Percentiles rank a stretch among this genome's conserved stretches.
phyloP scores from a whole-genome alignment of 30 jellyfish, hydroid and myxozoan genomes.

The Nemopilema nomurai region DNA sequence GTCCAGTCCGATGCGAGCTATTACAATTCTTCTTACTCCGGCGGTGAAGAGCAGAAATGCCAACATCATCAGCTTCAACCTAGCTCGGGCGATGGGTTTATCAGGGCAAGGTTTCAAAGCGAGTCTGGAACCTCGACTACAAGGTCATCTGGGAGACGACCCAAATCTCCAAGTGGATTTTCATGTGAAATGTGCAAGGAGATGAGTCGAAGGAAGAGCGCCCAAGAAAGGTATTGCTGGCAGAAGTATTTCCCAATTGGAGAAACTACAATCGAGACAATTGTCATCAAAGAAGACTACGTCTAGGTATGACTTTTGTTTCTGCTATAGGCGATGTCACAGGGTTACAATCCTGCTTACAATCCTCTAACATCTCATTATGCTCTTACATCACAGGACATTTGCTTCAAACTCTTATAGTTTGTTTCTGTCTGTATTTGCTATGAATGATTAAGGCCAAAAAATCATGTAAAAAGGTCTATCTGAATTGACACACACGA shows the following conservation, averaged over 20 bases:
- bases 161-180: conserved; percentile 75
- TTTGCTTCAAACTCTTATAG: too few relatives aligned
- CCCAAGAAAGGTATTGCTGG: conserved; percentile 86
- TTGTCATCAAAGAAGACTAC: conserved; percentile 54
- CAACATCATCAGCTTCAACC: conserved; percentile 38
- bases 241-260: conserved; percentile 92
- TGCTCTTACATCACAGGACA: too few relatives aligned
- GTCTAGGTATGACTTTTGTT: conserved; percentile 41
- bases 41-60: neutral
- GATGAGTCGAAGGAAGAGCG: conserved; percentile 60
- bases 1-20: neutral
- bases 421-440: too few relatives aligned
- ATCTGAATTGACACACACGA: too few relatives aligned
- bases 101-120: conserved; percentile 35
- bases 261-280: conserved; percentile 64
- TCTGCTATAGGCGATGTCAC: neutral
- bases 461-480: too few relatives aligned
- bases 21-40: neutral
- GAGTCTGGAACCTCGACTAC: conserved; percentile 44
- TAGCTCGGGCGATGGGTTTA: neutral
- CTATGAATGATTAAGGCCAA: too few relatives aligned
- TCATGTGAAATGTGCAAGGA: conserved; percentile 94
- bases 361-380: too few relatives aligned
- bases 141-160: conserved; percentile 37
- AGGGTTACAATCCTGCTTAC: too few relatives aligned